A percentile compares a stretch with the other conserved stretches of the same genome.
Evolutionary conservation across 2,113 vertebrate genomes (phyloP).

Genomic region (Sminthopsis crassicaudata): DNA sequence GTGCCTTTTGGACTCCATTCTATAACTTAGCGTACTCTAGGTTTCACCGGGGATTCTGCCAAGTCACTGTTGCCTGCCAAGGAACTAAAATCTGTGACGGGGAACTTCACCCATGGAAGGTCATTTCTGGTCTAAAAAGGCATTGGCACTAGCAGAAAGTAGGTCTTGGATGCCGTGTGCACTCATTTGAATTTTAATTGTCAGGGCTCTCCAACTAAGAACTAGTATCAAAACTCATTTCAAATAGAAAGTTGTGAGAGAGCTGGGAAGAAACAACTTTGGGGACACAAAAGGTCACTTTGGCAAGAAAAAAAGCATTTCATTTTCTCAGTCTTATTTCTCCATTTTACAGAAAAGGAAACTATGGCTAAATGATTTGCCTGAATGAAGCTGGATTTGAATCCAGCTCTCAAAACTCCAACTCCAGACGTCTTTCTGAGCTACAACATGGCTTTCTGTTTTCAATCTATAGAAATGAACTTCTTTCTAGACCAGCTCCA

Average conservation of each 20-base stretch:
- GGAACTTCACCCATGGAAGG: background rate
- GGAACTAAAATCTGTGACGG: background rate
- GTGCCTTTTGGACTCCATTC: background rate
- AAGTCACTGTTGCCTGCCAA: background rate
- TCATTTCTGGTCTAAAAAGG: background rate
- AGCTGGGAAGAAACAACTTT: conserved; percentile 10
- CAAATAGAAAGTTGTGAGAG: background rate
- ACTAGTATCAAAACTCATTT: background rate
- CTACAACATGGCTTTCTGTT: background rate
- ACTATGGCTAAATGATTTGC: background rate
- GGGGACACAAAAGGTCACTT: background rate
- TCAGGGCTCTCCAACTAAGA: background rate
- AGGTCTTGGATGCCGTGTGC: background rate
- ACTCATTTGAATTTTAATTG: conserved; percentile 26
- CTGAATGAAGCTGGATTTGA: background rate
- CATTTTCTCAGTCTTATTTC: background rate
- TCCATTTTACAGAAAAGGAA: background rate
- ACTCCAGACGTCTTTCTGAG: background rate
- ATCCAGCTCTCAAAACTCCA: background rate
- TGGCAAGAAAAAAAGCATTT: background rate
- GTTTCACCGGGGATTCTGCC: conserved; percentile 5
- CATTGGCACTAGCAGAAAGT: background rate
- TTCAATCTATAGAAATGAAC: background rate
- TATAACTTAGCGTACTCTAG: background rate
- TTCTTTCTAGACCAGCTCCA: background rate